Base-by-base conservation (phyloP, 2,113 vertebrate species). In the Cololabis saira region DNA sequence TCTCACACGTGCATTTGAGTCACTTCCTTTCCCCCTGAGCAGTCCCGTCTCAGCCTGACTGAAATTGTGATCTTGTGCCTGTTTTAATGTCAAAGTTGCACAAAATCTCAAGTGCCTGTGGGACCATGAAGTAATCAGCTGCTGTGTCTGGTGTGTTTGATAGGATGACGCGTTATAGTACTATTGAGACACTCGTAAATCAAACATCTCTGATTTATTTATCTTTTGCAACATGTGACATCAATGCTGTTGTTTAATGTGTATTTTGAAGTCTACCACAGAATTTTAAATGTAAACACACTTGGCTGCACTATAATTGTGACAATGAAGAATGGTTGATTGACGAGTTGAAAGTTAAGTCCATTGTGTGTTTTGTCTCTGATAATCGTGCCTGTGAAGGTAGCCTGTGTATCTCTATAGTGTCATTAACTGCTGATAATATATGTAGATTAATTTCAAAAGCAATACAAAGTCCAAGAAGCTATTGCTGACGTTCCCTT, bases 61-160 rank as follows among this genome's bases (percentile, higher is more conserved):
- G 76, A 43, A 16, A 10, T 24, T 67, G 69, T 66, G 53, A 68
- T 67, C 61, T 77, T 78, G 76, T 76, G 80, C 77, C 70, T 67
- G 33, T 68, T 78, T 69, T 66, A 56, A 55, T 60, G 68, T 81
- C 68, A 43, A 67, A 61, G 50, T 60, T 22, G 33, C 71, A 72
- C 78, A 76, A 76, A 67, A 64, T 82, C 67, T 71, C 44, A 85
- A 85, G 82, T 89, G 85, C 84, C 84, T 83, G 73, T 55, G 80
- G 81, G 81, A 83, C 69, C 73, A 77, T 3, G 62, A 78, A 71
- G 58, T 44, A 37, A 77, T 67, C 16, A 5, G 67, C 59, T 30
- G 12, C 57, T 37, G 33, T 37, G 33, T 37, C 33, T 37, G 33
- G 49, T 19, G 64, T 66, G 64, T 78, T 59, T 78, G 51, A 51